phyloP scores from a whole-genome alignment of 2,797 vertebrate species.

The Alauda arvensis region DNA sequence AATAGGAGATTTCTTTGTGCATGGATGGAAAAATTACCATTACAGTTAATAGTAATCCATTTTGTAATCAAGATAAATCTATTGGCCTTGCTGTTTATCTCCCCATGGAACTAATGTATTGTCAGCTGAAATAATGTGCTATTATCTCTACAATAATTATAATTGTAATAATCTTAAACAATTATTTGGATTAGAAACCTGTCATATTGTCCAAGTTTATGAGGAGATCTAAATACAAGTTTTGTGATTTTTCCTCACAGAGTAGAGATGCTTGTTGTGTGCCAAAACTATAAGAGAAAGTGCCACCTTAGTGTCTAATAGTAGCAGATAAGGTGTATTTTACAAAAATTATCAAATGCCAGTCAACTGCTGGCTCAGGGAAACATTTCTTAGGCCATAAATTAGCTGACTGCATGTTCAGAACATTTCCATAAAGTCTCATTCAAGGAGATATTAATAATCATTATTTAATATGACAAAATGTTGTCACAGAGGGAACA shows the following conservation, averaged over 20 bases:
- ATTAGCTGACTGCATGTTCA: slow-evolving; percentile 34
- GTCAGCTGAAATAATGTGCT: slow-evolving; percentile 30
- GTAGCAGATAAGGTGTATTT: neutral
- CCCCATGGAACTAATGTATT: slow-evolving; percentile 33
- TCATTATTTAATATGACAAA: slow-evolving; percentile 6
- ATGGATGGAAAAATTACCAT: neutral
- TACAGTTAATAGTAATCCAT: neutral
- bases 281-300: neutral
- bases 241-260: neutral
- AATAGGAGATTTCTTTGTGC: slow-evolving; percentile 1
- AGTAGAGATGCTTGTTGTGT: neutral
- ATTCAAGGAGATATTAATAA: slow-evolving; percentile 39
- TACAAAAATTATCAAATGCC: neutral
- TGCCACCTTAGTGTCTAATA: neutral
- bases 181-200: slow-evolving; percentile 35
- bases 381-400: slow-evolving; percentile 21
- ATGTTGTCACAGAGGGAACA: neutral
- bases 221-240: neutral
- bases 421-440: slow-evolving; percentile 33
- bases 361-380: neutral
- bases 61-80: slow-evolving; percentile 40
- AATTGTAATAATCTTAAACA: slow-evolving; percentile 7
- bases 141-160: slow-evolving; percentile 35
- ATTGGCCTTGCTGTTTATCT: slow-evolving; percentile 33
- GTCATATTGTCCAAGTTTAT: slow-evolving; percentile 10